Evolutionary conservation across 2,113 vertebrate genomes (phyloP).

Genomic region (Alectura lathami): DNA sequence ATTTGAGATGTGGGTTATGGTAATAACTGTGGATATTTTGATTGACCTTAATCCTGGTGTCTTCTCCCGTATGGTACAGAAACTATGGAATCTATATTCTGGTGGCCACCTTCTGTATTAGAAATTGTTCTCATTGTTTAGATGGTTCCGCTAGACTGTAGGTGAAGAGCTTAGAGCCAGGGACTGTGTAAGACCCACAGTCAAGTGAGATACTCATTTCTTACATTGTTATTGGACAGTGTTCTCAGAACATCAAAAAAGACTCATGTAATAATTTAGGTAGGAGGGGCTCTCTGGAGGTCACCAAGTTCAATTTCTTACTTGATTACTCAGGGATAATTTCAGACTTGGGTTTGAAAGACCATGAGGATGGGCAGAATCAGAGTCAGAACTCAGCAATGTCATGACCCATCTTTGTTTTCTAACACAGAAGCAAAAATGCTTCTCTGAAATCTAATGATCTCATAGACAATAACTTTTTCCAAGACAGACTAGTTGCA

Average conservation of each 20-base stretch:
- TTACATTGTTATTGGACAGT: not conserved
- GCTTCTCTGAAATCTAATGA: not conserved
- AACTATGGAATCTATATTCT: not conserved
- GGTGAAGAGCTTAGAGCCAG: not conserved
- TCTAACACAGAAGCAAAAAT: not conserved
- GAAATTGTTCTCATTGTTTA: not conserved
- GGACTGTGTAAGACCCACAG: rapidly evolving
- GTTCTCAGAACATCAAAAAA: not conserved
- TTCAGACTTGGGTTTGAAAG: not conserved
- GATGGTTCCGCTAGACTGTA: not conserved
- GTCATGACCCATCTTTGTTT: not conserved
- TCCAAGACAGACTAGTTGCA: not conserved
- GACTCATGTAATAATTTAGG: not conserved
- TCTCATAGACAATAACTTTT: not conserved
- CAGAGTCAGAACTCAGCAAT: not conserved
- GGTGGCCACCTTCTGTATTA: not conserved
- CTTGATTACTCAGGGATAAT: not conserved
- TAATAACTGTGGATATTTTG: not conserved
- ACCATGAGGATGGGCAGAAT: not conserved
- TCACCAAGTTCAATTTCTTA: not conserved
- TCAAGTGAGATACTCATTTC: not conserved
- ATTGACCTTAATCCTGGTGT: not conserved
- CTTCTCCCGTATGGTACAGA: not conserved
- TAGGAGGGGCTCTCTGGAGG: not conserved
- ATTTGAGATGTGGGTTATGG: not conserved